Evolutionary conservation across 2,888 invertebrate species (phyloP), one percentile per base, ranked within the genome.

Genomic region (Drosophila paranaensis): DNA sequence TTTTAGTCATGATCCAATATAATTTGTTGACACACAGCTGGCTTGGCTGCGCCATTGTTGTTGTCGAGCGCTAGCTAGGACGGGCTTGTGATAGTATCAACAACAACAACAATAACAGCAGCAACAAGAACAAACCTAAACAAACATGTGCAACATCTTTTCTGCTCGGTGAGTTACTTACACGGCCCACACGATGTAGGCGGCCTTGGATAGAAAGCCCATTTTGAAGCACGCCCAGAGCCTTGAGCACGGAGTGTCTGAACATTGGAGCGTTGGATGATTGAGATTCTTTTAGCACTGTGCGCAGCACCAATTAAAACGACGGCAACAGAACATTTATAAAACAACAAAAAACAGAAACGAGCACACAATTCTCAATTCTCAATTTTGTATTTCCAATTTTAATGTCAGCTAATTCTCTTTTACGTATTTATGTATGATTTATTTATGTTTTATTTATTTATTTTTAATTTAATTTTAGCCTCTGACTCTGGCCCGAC

Each of bases 161-260:
- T 45, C n/a, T n/a, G 25, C 6, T 25, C 14, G 25, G 10, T 25
- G 20, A 37, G 46, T 50, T 45, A 96, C 96, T 96, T 93, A 96
- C 96, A 96, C 95, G 93, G 95, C 96, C 94, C 96, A 96, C 92
- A 96, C 95, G 92, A 96, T 95, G 93, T 96, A 96, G 85, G 96
- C 95, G 71, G 96, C 95, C 93, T 96, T 96, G 70, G 96, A 96
- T 87, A 96, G 95, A 92, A 96, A 95, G 86, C 96, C 96, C 96
- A 96, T 96, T 79, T 64, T 76, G 77, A 51, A 27, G 53, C 33
- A 67, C 45, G 60, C 66, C 69, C 65, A 71, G 65, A 70, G 65
- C 60, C 53, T 84, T 73, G 30, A 64, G 58, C 66, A 54, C 16
- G 37, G 39, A 73, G 61, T 61, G 48, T 65, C 73, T 75, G 48